Conservation (phyloP, 2,113 vertebrate genomes). For the Protobothrops mucrosquamatus region DNA sequence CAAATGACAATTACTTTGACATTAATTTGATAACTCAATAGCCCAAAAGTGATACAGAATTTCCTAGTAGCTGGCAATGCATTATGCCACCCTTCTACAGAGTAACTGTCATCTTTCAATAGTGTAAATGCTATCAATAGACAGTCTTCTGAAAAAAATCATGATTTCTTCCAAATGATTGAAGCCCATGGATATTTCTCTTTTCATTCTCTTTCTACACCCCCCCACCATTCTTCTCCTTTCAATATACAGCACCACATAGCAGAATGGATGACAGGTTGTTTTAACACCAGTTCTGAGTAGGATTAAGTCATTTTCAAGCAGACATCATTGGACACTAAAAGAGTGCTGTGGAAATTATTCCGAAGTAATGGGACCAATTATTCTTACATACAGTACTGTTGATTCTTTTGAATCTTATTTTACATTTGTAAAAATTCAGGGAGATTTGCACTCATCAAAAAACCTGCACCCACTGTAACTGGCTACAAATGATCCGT, state of each 20-base stretch:
- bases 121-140: conserved; percentile 61
- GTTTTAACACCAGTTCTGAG: conserved; percentile 74
- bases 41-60: conserved; percentile 54
- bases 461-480: neutral
- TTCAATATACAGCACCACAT: conserved; percentile 65
- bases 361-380: conserved; percentile 68
- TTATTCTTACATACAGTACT: conserved; percentile 44
- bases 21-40: conserved; percentile 65
- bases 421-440: conserved; percentile 52
- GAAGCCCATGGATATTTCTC: conserved; percentile 64
- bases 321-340: conserved; percentile 73
- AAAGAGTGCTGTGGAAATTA: conserved; percentile 73
- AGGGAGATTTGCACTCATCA: conserved; percentile 25
- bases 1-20: conserved; percentile 66
- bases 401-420: conserved; percentile 51
- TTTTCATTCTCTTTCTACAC: conserved; percentile 43
- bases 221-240: conserved; percentile 17
- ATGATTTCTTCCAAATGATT: conserved; percentile 68
- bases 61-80: conserved; percentile 64
- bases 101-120: conserved; percentile 65
- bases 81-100: conserved; percentile 57
- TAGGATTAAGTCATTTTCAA: conserved; percentile 80
- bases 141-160: conserved; percentile 63
- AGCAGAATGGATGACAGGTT: conserved; percentile 70
- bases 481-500: neutral